Conservation (phyloP, 2,888 invertebrate species). For the Dolomedes plantarius region DNA sequence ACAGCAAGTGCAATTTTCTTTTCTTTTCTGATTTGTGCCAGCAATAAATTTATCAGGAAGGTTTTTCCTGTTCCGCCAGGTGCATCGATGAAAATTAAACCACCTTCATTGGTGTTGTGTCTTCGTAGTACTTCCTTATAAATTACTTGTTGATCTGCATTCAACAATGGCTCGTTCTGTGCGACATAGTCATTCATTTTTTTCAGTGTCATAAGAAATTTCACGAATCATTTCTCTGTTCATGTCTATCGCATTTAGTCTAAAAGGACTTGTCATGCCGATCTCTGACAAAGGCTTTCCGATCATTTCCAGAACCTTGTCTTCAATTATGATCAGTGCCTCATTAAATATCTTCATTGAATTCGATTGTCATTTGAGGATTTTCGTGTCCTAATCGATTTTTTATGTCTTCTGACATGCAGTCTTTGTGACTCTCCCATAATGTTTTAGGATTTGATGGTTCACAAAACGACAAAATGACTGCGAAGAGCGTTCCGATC, state of each 20-base stretch:
- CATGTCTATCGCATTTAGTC: background rate
- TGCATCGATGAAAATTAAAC: slow-evolving; percentile 76
- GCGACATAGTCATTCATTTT: background rate
- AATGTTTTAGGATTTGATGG: background rate
- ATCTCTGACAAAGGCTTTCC: background rate
- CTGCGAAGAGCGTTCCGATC: too few species aligned
- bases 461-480: slow-evolving; percentile 62
- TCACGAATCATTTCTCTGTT: background rate
- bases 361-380: background rate
- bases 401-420: background rate
- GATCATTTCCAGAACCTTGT: background rate
- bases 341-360: background rate
- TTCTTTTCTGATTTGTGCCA: background rate
- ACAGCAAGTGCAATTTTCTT: slow-evolving; percentile 1
- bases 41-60: slow-evolving; percentile 73
- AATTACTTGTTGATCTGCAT: background rate
- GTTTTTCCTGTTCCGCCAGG: slow-evolving; percentile 78
- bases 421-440: slow-evolving; percentile 6
- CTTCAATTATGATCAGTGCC: background rate
- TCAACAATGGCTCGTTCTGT: background rate
- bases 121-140: background rate
- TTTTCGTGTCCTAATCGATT: background rate
- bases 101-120: background rate
- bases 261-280: background rate
- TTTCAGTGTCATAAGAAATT: background rate